Evolutionary conservation across 2,888 invertebrate species (phyloP).

Genomic region (Doris montereyensis): DNA sequence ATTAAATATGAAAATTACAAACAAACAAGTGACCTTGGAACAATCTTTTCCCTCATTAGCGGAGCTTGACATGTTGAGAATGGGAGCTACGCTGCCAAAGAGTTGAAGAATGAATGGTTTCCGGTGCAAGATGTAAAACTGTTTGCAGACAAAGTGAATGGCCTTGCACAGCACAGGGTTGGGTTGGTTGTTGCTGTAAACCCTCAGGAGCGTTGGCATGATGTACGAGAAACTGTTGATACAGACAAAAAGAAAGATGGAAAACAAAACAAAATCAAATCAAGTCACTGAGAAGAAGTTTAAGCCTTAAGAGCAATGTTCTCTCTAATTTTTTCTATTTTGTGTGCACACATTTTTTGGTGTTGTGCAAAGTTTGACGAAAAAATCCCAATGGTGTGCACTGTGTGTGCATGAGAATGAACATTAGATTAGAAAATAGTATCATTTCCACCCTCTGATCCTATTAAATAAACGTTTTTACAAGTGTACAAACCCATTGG

Average conservation of each 20-base stretch:
- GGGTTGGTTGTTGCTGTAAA: conserved; percentile 98
- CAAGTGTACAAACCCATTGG: conserved; percentile 82
- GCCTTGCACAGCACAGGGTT: conserved; percentile 95
- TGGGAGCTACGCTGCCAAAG: conserved; percentile 98
- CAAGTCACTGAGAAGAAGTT: neutral
- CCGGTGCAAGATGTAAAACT: conserved; percentile 97
- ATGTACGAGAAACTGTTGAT: conserved; percentile 87
- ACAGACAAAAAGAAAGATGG: neutral
- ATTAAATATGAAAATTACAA: neutral
- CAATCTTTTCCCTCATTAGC: conserved; percentile 59
- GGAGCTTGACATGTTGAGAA: conserved; percentile 82
- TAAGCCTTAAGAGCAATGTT: neutral
- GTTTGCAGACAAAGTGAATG: conserved; percentile 97
- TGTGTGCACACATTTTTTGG: no score
- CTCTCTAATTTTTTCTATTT: no score
- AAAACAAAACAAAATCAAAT: neutral
- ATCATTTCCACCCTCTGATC: no score
- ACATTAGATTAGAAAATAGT: no score
- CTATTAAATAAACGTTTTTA: neutral
- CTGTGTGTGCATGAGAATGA: no score
- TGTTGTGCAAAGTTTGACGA: no score
- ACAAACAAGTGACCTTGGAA: conserved; percentile 57
- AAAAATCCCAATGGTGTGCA: no score
- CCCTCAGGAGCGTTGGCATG: conserved; percentile 96
- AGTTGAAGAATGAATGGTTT: conserved; percentile 96